Evolutionary conservation across 2,888 invertebrate genomes (phyloP).

Genomic region (Sabellastarte sp.): DNA sequence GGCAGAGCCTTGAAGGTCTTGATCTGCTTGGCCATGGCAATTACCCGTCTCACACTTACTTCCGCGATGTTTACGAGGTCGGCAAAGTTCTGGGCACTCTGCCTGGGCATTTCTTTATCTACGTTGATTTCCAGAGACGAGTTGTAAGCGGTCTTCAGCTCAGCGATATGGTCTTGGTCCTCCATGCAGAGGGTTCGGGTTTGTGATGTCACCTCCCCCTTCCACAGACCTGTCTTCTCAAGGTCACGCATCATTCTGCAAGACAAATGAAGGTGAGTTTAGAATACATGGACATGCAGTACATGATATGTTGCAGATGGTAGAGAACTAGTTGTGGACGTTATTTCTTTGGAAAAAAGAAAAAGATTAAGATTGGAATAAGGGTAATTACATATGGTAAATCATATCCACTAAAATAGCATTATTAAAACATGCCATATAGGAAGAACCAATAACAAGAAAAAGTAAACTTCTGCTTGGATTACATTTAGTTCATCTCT

Average conservation of each 20-base stretch:
- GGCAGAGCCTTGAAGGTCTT: constrained; percentile 88
- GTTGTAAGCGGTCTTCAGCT: constrained; percentile 51
- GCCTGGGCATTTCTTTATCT: constrained; percentile 22
- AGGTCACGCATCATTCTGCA: constrained; percentile 17
- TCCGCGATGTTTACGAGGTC: constrained; percentile 60
- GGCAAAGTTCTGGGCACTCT: constrained; percentile 34
- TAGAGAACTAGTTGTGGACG: too few species aligned
- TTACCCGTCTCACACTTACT: constrained; percentile 70
- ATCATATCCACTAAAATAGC: too few species aligned
- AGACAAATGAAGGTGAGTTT: not conserved
- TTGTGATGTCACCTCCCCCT: constrained; percentile 8
- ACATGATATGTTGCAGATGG: too few species aligned
- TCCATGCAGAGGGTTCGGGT: constrained; percentile 29
- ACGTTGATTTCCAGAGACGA: constrained; percentile 51
- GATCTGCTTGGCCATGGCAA: constrained; percentile 66
- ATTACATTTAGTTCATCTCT: too few species aligned
- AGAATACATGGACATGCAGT: too few species aligned
- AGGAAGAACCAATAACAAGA: too few species aligned
- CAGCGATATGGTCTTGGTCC: constrained; percentile 49
- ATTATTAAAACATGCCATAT: too few species aligned
- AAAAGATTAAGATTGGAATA: too few species aligned
- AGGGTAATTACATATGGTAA: too few species aligned
- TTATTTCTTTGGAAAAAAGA: too few species aligned
- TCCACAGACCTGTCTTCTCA: constrained; percentile 7
- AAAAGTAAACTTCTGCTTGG: too few species aligned